Conservation (phyloP, 2,888 invertebrate species). For the Apotomis capreana region DNA sequence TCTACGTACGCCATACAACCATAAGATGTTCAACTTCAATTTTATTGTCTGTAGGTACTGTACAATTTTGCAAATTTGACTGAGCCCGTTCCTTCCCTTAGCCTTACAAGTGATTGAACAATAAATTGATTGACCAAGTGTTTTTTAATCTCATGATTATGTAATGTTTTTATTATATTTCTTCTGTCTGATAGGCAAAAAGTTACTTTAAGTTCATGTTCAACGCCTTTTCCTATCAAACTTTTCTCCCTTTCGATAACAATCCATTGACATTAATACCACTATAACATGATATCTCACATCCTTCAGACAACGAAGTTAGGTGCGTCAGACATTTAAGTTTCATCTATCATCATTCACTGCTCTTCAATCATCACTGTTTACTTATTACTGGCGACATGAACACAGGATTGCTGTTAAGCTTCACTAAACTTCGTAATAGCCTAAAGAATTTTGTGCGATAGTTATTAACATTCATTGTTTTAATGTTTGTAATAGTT, state of each 20-base stretch:
- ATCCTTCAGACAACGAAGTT: constrained; percentile 58
- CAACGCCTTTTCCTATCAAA: background rate
- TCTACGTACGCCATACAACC: no score
- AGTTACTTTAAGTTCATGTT: no score
- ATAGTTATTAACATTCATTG: no score
- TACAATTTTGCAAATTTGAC: no score
- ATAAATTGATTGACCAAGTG: no score
- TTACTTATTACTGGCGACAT: constrained; percentile 71
- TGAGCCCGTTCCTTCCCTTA: no score
- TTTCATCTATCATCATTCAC: constrained; percentile 80
- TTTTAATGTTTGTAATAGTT: background rate
- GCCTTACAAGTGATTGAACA: no score
- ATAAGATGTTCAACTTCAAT: no score
- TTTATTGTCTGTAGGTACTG: no score
- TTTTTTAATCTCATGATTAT: no score
- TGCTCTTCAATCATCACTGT: constrained; percentile 80
- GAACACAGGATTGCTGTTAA: constrained; percentile 80
- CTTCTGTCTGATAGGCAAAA: no score
- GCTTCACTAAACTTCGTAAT: constrained; percentile 59
- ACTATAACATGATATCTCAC: constrained; percentile 56
- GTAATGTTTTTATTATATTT: no score
- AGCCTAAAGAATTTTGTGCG: constrained; percentile 21
- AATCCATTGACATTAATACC: constrained; percentile 45
- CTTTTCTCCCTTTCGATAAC: background rate
- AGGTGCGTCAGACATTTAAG: constrained; percentile 73